These are phyloP conservation scores for Gymnodraco acuticeps DNA, from an alignment of 2,797 vertebrate species.

Conservation along the genomic window DNA sequence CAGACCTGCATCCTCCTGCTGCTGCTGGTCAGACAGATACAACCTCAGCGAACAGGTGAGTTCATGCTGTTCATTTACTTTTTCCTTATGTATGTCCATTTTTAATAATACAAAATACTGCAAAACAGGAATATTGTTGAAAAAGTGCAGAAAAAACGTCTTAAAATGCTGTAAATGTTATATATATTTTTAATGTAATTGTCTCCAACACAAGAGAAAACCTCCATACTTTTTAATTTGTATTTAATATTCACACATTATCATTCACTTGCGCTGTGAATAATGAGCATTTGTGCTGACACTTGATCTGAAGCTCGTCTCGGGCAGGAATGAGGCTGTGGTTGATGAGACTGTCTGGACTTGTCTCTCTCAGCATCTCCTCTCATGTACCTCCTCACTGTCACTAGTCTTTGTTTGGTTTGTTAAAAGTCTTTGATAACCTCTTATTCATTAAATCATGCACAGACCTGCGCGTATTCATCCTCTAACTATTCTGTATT, in stretches of 20 bases:
- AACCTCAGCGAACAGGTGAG: slow-evolving; percentile 51
- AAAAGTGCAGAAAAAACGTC: not conserved
- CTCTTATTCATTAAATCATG: not conserved
- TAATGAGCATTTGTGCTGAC: slow-evolving; percentile 12
- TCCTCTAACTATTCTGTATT: not conserved
- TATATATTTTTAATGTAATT: too few species aligned
- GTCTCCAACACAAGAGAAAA: too few species aligned
- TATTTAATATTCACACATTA: not conserved
- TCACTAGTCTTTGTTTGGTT: slow-evolving; percentile 6
- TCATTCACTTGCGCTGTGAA: not conserved
- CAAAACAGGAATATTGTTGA: too few species aligned
- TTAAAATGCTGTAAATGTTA: not conserved
- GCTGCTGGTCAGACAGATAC: not conserved
- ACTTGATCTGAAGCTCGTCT: slow-evolving; percentile 4
- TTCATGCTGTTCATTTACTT: accelerated
- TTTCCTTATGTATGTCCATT: not conserved
- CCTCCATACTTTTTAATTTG: too few species aligned
- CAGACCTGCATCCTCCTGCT: slow-evolving; percentile 50
- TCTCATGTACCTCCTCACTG: not conserved
- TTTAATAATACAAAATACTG: too few species aligned
- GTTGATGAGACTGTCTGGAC: slow-evolving; percentile 55
- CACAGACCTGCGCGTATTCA: not conserved
- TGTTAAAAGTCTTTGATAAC: not conserved
- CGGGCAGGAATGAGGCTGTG: slow-evolving; percentile 52
- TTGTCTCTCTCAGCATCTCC: slow-evolving; percentile 46